These are phyloP conservation scores for Catajapyx aquilonaris DNA, from an alignment of 1,140 invertebrate genomes.

Conservation along the genomic window DNA sequence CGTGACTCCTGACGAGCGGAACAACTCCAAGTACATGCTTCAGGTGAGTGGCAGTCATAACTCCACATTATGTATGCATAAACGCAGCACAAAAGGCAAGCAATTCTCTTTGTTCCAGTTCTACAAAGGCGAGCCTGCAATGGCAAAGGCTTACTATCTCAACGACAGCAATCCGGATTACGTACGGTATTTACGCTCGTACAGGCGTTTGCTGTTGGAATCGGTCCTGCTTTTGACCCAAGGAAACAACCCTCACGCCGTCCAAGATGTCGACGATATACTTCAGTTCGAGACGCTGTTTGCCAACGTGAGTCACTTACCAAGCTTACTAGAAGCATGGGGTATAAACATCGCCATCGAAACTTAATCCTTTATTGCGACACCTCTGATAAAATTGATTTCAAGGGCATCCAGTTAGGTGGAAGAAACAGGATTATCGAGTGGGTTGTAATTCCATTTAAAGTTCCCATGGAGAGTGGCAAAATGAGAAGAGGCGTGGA, in stretches of 20 bases:
- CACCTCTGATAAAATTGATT: no score
- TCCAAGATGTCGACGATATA: constrained; percentile 25
- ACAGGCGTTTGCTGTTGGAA: constrained; percentile 19
- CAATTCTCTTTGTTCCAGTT: constrained; percentile 14
- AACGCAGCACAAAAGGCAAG: constrained; percentile 9
- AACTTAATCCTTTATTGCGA: no score
- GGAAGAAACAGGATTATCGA: no score
- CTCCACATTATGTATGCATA: neutral
- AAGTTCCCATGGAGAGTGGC: no score
- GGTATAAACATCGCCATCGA: no score
- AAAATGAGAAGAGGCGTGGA: no score
- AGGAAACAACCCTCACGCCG: constrained; percentile 17
- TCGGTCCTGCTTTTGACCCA: constrained; percentile 23
- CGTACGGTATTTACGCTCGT: constrained; percentile 17
- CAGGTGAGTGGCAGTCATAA: constrained; percentile 15
- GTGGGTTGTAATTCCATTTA: no score
- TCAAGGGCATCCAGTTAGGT: no score
- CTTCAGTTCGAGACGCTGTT: constrained; percentile 31
- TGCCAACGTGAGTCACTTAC: constrained; percentile 30
- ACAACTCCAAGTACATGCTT: constrained; percentile 25
- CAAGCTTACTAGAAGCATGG: no score
- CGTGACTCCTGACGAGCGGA: constrained; percentile 28
- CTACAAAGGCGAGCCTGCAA: constrained; percentile 20
- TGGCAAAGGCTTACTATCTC: constrained; percentile 20
- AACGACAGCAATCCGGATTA: constrained; percentile 19